These are phyloP conservation scores for Drosophila koepferae DNA, from an alignment of 2,888 invertebrate genomes.

Conservation along the genomic window DNA sequence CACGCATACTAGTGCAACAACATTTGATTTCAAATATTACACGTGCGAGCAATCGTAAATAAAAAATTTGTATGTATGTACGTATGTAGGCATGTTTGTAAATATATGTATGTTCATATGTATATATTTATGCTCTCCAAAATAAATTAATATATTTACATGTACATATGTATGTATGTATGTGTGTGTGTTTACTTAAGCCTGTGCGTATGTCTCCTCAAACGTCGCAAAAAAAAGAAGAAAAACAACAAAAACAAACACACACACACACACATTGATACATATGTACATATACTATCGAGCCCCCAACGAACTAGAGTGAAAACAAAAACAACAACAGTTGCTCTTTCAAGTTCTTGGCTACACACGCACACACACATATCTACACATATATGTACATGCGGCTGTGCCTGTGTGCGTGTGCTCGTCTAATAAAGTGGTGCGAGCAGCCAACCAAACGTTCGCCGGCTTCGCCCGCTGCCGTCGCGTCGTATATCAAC, in stretches of 20 bases:
- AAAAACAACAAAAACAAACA: background rate
- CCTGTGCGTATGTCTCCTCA: background rate
- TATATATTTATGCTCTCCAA: background rate
- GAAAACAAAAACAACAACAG: constrained; percentile 48
- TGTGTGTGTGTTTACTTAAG: background rate
- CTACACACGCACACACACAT: constrained; percentile 9
- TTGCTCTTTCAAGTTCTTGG: constrained; percentile 56
- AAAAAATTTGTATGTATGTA: background rate
- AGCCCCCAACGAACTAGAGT: constrained; percentile 64
- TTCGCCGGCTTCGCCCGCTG: constrained; percentile 20
- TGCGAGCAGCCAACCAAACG: constrained; percentile 3
- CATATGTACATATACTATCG: constrained; percentile 32
- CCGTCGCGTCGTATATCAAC: constrained; percentile 29
- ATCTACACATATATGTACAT: no score
- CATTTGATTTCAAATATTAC: constrained; percentile 30
- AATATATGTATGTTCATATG: background rate
- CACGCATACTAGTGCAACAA: constrained; percentile 1
- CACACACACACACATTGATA: constrained; percentile 21
- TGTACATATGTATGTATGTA: background rate
- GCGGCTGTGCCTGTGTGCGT: background rate
- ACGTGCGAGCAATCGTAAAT: constrained; percentile 31
- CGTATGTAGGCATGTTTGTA: background rate
- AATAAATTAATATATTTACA: constrained; percentile 5
- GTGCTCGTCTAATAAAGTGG: constrained; percentile 21
- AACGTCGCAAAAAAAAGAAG: constrained; percentile 6